Conservation (phyloP, 1,140 invertebrate genomes). For the Aphelenchoides fujianensis region DNA sequence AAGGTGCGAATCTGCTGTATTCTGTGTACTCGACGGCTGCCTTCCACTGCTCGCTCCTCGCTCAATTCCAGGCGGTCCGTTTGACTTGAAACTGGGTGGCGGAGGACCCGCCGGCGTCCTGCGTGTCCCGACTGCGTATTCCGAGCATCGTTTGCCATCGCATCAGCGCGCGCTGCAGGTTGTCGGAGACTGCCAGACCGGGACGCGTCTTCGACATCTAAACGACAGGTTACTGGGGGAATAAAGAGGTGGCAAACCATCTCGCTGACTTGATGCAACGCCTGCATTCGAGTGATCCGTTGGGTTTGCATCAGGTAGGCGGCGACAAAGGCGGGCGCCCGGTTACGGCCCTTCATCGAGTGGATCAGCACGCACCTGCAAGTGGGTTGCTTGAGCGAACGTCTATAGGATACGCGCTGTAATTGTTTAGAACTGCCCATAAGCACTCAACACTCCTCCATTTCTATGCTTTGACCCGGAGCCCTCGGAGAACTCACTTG, state of each 20-base stretch:
- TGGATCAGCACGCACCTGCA: conserved; percentile 47
- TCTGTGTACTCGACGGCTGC: too few species aligned
- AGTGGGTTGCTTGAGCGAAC: too few species aligned
- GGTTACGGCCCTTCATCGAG: conserved; percentile 49
- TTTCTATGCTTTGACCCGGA: too few species aligned
- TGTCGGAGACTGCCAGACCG: conserved; percentile 51
- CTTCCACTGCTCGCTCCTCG: too few species aligned
- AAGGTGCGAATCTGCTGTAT: too few species aligned
- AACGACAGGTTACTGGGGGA: too few species aligned
- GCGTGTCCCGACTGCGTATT: too few species aligned
- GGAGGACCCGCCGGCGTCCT: too few species aligned
- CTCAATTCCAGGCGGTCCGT: not conserved
- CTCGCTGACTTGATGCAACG: conserved; percentile 39
- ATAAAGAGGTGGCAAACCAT: conserved; percentile 39
- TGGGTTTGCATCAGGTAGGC: conserved; percentile 51
- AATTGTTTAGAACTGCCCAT: too few species aligned
- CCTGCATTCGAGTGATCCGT: conserved; percentile 45
- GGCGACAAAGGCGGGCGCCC: conserved; percentile 50
- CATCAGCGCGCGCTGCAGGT: conserved; percentile 51
- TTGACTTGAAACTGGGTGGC: too few species aligned
- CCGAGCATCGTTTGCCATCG: conserved; percentile 53
- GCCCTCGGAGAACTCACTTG: too few species aligned
- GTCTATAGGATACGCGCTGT: not conserved
- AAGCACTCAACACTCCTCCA: too few species aligned
- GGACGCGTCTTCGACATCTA: conserved; percentile 51